Base-by-base conservation (phyloP, 2,113 vertebrate species). In the Meleagris gallopavo region DNA sequence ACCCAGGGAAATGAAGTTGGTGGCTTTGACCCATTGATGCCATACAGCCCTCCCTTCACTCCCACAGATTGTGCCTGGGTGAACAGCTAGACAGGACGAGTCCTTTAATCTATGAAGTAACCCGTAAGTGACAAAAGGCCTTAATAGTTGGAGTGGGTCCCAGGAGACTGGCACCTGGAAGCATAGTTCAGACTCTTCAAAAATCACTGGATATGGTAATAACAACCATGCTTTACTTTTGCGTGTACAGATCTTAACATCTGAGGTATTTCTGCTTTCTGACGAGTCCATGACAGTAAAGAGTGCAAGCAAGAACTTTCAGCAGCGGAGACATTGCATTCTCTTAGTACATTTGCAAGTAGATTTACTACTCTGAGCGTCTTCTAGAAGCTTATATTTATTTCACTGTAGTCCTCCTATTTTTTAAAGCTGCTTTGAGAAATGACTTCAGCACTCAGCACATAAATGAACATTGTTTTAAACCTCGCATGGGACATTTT, bases 371-470 rank as follows among this genome's bases (percentile, higher is more conserved):
- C 25, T 40, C 54, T 50, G 71, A 88, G 29, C 36, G 52, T 79
- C 83, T 76, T 85, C 73, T 89, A 72, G 94, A 72, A 48, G 54
- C 52, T 94, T 92, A 0, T 58, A 14, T 88, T 94, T 91, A 54
- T 83, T 86, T 96, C 90, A 69, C 61, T 79, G 76, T 70, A 75
- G 54, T 34, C 18, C n/a, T 86, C 48, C 40, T 70, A 19, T 66
- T 95, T 65, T 86, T 91, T 95, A 93, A 93, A 88, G 70, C n/a
- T 84, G 79, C 83, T 87, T 94, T 89, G 89, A 96, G 70, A 90
- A 88, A 92, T 93, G 58, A 38, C 25, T 93, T 91, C 75, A 88
- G 48, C 57, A 77, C n/a, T 65, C 75, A 81, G 75, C 73, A 60
- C 48, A 86, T 81, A 46, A 61, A 81, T 83, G 34, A 84, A 40